Evolutionary conservation across 2,113 vertebrate genomes (phyloP), one percentile per base, ranked within the genome.

Genomic region (Glareola pratincola): DNA sequence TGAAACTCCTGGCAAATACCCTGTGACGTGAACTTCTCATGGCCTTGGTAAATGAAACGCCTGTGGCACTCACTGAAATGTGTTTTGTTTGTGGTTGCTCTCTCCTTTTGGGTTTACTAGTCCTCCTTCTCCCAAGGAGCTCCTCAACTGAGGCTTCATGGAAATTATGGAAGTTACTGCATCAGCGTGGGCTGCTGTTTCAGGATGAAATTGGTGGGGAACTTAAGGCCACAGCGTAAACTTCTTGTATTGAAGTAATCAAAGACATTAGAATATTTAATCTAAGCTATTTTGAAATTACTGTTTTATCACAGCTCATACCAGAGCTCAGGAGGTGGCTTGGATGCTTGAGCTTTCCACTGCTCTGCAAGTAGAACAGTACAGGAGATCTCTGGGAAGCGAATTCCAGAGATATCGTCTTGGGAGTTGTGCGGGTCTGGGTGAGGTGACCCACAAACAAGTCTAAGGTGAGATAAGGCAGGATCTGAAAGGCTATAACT

Each of bases 11-110:
- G 93, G 88, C 94, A 91, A 37, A 74, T 89, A 67, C 89, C 86
- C 87, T 53, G 59, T 94, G 93, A 92, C 9, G 30, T 96, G 96
- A 94, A 96, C 94, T 94, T 79, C 88, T 74, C 8, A 19, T 30
- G 82, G 96, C 94, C 90, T 64, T 63, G 51, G 9, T 17, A n/a
- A 73, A 77, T 45, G 87, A 80, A 76, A 51, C 2, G 54, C 90
- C 82, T 2, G 10, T 95, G 95, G 75, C 85, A 54, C 57, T 64
- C 5, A 0, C 67, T 66, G 73, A 37, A 76, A 39, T 8, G 24
- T 4, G 0, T 32, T 41, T 27, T 48, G 50, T 36, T 69, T 43
- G 67, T 69, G 91, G 72, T 82, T 71, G 17, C 66, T 95, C 1
- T 0, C 71, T 60, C 64, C 54, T 69, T 12, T 54, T 7, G 82